Percentiles rank a stretch among this genome's conserved stretches.
These are phyloP conservation scores for Pedicia rivosa DNA, from an alignment of 2,888 invertebrate species.

Conservation along the genomic window DNA sequence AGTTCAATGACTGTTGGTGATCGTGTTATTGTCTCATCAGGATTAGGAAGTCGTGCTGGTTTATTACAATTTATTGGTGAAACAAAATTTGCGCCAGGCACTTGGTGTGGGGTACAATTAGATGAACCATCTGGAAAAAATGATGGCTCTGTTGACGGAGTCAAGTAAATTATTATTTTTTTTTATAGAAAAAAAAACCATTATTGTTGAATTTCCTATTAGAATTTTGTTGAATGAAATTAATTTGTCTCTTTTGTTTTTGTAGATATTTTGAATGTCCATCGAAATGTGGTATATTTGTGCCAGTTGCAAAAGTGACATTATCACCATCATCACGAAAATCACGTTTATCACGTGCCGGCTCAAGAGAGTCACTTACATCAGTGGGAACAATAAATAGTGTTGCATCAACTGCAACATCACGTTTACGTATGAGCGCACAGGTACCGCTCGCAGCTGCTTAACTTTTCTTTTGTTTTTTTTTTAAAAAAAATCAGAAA, in stretches of 20 bases:
- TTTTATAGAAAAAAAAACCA: too few species aligned
- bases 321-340: slow-evolving; percentile 61
- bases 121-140: slow-evolving; percentile 92
- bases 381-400: slow-evolving; percentile 44
- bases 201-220: too few species aligned
- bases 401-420: slow-evolving; percentile 34
- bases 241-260: slow-evolving; percentile 15
- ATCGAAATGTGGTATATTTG: slow-evolving; percentile 83
- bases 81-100: slow-evolving; percentile 82
- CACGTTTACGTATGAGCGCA: slow-evolving; percentile 29
- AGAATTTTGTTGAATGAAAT: too few species aligned
- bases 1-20: slow-evolving; percentile 71
- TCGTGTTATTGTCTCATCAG: slow-evolving; percentile 75
- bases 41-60: slow-evolving; percentile 79
- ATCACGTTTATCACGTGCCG: slow-evolving; percentile 48
- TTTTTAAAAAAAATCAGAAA: not conserved
- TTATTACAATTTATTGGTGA: slow-evolving; percentile 69
- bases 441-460: slow-evolving; percentile 13
- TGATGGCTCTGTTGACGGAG: slow-evolving; percentile 85
- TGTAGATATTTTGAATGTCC: slow-evolving; percentile 86
- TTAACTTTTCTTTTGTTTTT: not conserved
- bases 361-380: slow-evolving; percentile 75
- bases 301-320: slow-evolving; percentile 79
- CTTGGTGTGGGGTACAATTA: slow-evolving; percentile 93
- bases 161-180: slow-evolving; percentile 49